Base-by-base conservation (phyloP, 2,888 invertebrate species). In the Pandemis heparana region DNA sequence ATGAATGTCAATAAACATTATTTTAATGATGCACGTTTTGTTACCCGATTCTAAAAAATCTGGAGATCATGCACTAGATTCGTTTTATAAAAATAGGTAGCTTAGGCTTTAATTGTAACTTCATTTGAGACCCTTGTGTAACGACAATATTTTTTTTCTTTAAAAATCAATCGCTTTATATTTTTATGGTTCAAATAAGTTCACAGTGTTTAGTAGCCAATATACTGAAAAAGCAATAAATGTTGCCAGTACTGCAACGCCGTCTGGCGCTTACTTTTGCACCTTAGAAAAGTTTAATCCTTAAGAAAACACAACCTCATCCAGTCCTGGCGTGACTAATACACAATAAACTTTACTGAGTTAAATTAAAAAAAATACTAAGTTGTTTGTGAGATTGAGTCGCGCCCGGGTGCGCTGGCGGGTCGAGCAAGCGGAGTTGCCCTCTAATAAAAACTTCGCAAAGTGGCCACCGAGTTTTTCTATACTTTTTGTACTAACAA, bases 381-480 rank as follows among this genome's bases (percentile, higher is more conserved):
- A 65, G 69, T 73, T 69, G 69, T 74, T 74, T 74, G 74, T 60
- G 65, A 70, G 74, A 74, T 70, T 70, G 74, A 74, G 74, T 74
- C 74, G 59, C 69, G 63, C 65, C 65, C 65, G 68, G 65, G 68
- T 69, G 59, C 69, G 46, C 62, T 63, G 60, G 51, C 65, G 73
- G 73, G 72, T 60, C 73, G 68, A 67, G 69, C 73, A 69, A 70
- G 68, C 74, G 65, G 74, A 70, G 69, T 74, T 74, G 74, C 64
- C 66, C 74, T 74, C 74, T 70, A 74, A 70, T 74, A 74, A 74
- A 74, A 74, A 74, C 74, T 74, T 74, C 65, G 64, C 70, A 70
- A 74, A 74, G 69, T 74, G 74, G 64, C 74, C 74, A 74, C 74
- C 43, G 69, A 69, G 51, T 70, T 65, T 69, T 74, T 53, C 61